Evolutionary conservation across 2,797 vertebrate genomes (phyloP).

Genomic region (Lagorchestes hirsutus): DNA sequence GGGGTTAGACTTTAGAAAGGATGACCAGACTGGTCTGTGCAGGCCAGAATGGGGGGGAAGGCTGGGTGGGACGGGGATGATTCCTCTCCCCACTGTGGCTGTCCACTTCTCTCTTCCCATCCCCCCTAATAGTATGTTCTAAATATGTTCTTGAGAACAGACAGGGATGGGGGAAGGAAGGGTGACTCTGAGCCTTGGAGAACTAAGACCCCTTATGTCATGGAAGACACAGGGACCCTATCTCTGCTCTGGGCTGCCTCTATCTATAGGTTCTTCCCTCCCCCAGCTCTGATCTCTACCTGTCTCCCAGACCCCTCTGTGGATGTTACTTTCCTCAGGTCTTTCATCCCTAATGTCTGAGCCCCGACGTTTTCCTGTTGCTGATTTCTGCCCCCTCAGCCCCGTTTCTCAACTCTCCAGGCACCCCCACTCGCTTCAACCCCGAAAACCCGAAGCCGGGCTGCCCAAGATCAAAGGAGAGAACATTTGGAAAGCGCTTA

Average conservation of each 20-base stretch:
- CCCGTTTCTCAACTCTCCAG: background rate
- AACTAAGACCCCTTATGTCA: background rate
- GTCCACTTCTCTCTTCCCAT: conserved; percentile 49
- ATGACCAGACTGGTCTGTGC: background rate
- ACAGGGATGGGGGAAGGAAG: background rate
- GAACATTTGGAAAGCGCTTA: background rate
- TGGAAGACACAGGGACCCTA: background rate
- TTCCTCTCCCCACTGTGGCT: background rate
- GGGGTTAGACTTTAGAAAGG: conserved; percentile 19
- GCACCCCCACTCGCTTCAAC: background rate
- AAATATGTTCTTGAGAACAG: background rate
- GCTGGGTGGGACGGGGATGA: background rate
- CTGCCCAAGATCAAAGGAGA: background rate
- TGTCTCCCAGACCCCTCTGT: background rate
- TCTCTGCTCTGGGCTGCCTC: background rate
- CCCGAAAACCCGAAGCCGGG: background rate
- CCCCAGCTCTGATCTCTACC: background rate
- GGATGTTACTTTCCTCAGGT: no score
- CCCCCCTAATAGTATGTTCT: conserved; percentile 7
- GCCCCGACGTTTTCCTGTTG: background rate
- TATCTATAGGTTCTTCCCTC: background rate
- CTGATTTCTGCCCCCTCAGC: background rate
- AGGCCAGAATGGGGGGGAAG: background rate
- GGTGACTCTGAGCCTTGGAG: background rate
- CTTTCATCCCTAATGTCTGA: background rate